phyloP scores from a whole-genome alignment of 2,113 vertebrate species.

The Datnioides undecimradiatus region DNA sequence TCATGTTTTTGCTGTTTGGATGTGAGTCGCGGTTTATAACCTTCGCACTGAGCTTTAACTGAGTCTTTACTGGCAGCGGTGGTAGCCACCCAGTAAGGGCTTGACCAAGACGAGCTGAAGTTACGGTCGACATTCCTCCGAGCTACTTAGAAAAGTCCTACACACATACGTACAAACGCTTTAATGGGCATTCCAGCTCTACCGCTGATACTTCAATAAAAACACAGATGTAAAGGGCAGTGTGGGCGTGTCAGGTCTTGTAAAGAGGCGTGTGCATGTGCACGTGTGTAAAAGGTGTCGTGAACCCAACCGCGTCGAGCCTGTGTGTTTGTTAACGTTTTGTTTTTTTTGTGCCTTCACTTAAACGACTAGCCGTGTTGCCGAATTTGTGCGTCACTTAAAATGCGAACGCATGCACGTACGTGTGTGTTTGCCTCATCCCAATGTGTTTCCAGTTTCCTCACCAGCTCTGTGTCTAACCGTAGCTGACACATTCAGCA shows the following conservation, averaged over 20 bases:
- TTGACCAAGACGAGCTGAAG: slow-evolving; percentile 35
- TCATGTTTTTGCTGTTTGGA: not conserved
- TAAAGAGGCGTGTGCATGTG: slow-evolving; percentile 18
- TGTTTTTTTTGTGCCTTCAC: not conserved
- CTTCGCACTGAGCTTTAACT: not conserved
- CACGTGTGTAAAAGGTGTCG: slow-evolving; percentile 3
- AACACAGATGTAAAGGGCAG: slow-evolving; percentile 27
- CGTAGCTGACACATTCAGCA: slow-evolving; percentile 64
- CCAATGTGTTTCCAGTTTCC: not conserved
- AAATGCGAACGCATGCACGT: not conserved
- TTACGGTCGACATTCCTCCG: slow-evolving; percentile 34
- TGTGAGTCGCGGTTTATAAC: not conserved
- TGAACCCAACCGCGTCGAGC: not conserved
- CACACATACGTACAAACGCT: not conserved
- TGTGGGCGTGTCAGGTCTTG: slow-evolving; percentile 32
- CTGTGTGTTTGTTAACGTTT: not conserved
- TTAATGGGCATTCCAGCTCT: slow-evolving; percentile 65
- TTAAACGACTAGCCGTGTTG: not conserved
- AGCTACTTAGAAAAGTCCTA: slow-evolving; percentile 8
- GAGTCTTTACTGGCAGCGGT: slow-evolving; percentile 8
- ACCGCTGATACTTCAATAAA: slow-evolving; percentile 58
- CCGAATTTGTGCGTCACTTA: not conserved
- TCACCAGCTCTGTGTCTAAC: slow-evolving; percentile 54
- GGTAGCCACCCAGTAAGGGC: not conserved
- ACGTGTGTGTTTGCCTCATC: not conserved